phyloP scores from a whole-genome alignment of 2,888 invertebrate species.

The Coenonympha arcania region DNA sequence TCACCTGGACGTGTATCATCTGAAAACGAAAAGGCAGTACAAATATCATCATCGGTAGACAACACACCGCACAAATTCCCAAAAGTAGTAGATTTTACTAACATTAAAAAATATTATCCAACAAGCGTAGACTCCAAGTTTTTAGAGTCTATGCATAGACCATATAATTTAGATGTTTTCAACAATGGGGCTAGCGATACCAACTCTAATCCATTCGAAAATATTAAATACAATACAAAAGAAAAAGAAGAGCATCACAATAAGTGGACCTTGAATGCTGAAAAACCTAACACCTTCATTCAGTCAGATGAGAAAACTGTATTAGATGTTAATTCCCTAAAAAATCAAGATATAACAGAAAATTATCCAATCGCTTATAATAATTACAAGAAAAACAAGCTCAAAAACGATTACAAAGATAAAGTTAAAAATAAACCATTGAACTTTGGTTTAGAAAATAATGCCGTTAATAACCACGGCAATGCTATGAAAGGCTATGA shows the following conservation, averaged over 20 bases:
- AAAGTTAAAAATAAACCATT: constrained; percentile 48
- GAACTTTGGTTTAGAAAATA: constrained; percentile 38
- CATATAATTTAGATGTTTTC: constrained; percentile 23
- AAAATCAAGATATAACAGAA: constrained; percentile 33
- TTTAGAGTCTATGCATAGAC: constrained; percentile 36
- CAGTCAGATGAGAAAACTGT: constrained; percentile 13
- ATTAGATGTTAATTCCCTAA: constrained; percentile 19
- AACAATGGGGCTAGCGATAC: constrained; percentile 9
- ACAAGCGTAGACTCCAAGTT: constrained; percentile 45
- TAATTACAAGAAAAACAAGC: constrained; percentile 33
- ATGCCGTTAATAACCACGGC: constrained; percentile 40
- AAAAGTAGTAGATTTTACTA: constrained; percentile 60
- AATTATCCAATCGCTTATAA: constrained; percentile 37
- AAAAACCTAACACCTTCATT: constrained; percentile 10
- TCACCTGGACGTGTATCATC: constrained; percentile 2
- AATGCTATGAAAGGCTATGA: constrained; percentile 52
- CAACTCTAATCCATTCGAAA: constrained; percentile 14
- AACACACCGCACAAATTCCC: constrained; percentile 43
- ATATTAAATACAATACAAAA: constrained; percentile 28
- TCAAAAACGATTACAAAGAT: constrained; percentile 43
- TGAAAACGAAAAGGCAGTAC: constrained; percentile 27
- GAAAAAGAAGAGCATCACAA: constrained; percentile 14
- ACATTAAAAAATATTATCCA: constrained; percentile 48
- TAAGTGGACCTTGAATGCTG: constrained; percentile 15
- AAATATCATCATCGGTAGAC: constrained; percentile 30